phyloP scores from a whole-genome alignment of 2,888 invertebrate species.

The Drosophila borealis region DNA sequence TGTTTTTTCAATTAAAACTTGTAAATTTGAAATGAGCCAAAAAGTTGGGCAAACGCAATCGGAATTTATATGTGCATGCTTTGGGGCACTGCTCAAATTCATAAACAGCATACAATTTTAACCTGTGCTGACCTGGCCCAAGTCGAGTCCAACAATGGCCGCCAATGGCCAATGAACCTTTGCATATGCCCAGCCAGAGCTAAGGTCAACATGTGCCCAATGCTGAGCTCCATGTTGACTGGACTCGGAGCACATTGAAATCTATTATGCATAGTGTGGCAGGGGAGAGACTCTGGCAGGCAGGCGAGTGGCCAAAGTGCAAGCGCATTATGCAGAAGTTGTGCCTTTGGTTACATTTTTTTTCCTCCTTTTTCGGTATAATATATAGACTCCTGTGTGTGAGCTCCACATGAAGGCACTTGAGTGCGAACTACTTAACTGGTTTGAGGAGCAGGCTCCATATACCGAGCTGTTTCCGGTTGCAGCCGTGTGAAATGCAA shows the following conservation, averaged over 20 bases:
- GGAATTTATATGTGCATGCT: conserved; percentile 26
- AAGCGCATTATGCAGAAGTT: conserved; percentile 76
- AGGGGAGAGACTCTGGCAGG: background rate
- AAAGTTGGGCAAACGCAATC: conserved; percentile 45
- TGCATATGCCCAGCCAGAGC: conserved; percentile 39
- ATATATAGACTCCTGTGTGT: conserved; percentile 12
- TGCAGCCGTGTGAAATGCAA: conserved; percentile 74
- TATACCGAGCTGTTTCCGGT: conserved; percentile 25
- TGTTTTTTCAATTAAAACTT: conserved; percentile 73
- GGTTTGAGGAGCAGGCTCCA: conserved; percentile 53
- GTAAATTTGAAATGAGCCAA: conserved; percentile 67
- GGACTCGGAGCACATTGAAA: conserved; percentile 56
- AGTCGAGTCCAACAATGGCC: conserved; percentile 35
- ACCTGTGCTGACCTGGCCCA: conserved; percentile 28
- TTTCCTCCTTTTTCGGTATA: conserved; percentile 9
- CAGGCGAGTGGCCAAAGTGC: conserved; percentile 33
- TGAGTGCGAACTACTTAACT: conserved; percentile 60
- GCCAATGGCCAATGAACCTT: conserved; percentile 67
- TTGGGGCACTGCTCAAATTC: conserved; percentile 49
- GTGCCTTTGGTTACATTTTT: conserved; percentile 23
- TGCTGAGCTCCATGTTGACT: conserved; percentile 43
- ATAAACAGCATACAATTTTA: conserved; percentile 70
- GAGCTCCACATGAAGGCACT: conserved; percentile 45
- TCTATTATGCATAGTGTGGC: conserved; percentile 62
- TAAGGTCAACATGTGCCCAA: conserved; percentile 69